Evolutionary conservation across 2,888 invertebrate species (phyloP).

Genomic region (Girardia tigrina): DNA sequence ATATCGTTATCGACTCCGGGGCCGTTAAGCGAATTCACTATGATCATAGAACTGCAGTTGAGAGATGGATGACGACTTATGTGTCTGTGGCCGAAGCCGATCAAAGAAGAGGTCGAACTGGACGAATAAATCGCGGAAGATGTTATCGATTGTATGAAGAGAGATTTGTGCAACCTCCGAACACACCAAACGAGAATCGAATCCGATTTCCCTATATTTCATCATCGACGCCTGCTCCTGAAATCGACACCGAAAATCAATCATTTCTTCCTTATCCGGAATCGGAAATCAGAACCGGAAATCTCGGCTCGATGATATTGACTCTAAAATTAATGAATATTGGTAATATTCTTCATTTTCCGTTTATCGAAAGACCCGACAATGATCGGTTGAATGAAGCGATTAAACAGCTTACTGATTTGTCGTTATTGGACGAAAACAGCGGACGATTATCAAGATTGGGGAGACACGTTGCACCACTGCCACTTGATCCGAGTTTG

Average conservation of each 20-base stretch:
- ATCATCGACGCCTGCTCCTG: too few species aligned
- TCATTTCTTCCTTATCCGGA: too few species aligned
- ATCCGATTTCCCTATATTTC: neutral
- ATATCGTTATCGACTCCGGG: neutral
- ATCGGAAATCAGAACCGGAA: neutral
- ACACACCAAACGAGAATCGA: too few species aligned
- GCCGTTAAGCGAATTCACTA: neutral
- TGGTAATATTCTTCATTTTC: neutral
- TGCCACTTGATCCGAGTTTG: neutral
- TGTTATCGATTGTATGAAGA: neutral
- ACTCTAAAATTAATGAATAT: neutral
- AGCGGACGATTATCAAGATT: neutral
- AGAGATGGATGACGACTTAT: neutral
- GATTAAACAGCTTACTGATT: neutral
- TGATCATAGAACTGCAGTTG: neutral
- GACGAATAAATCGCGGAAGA: neutral
- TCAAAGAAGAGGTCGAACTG: conserved; percentile 13
- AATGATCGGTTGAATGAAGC: neutral
- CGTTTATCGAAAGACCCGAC: neutral
- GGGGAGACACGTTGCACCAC: neutral
- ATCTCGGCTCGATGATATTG: neutral
- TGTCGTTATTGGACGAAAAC: neutral
- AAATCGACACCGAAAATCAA: too few species aligned
- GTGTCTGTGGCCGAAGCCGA: neutral
- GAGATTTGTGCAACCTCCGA: neutral